Base-by-base conservation (phyloP, 2,888 invertebrate species). In the Athalia circularis region DNA sequence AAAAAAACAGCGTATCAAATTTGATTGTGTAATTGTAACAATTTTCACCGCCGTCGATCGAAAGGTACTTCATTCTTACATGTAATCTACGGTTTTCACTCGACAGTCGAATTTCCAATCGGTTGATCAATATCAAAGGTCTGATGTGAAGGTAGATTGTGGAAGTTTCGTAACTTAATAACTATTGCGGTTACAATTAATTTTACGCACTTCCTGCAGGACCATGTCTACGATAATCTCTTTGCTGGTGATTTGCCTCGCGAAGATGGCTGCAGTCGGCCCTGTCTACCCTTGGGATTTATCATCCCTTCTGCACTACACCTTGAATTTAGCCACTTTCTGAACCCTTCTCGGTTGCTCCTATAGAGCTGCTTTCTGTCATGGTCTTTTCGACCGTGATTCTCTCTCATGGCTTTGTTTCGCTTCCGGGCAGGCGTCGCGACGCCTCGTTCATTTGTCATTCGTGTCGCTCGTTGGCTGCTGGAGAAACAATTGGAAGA, bases 71-170 rank as follows among this genome's bases (percentile, higher is more conserved):
- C 1, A 29, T 29, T 29, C 29, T 29, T 29, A 29, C 29, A 2
- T 29, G 29, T 29, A 29, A 29, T 2, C 2, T 29, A 2, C 29
- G 29, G 29, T 29, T 29, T 29, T 29, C 1, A 2, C 2, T 29
- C 1, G 86, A 87, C 84, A 85, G 82, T 81, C 85, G 84, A 84
- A 83, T 83, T 80, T 85, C 85, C 86, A 87, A 87, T 87, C 85
- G 85, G 87, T 87, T 87, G 86, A 88, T 87, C 87, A 88, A 87
- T 75, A 75, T 62, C 75, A 74, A 62, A 11, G 50, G 13, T 7
- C 29, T 3, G 62, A n/a, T 62, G 13, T 86, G 85, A 86, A 84
- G 54, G 54, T n/a, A 54, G 54, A 54, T 13, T n/a, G 8, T 2
- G 13, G 13, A 47, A 5, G 45, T 7, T 15, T 50, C 15, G 8